Percentiles rank a stretch among this genome's conserved stretches.
phyloP scores from a whole-genome alignment of 1,140 invertebrate species.

The Drosophila nigrodunni region DNA sequence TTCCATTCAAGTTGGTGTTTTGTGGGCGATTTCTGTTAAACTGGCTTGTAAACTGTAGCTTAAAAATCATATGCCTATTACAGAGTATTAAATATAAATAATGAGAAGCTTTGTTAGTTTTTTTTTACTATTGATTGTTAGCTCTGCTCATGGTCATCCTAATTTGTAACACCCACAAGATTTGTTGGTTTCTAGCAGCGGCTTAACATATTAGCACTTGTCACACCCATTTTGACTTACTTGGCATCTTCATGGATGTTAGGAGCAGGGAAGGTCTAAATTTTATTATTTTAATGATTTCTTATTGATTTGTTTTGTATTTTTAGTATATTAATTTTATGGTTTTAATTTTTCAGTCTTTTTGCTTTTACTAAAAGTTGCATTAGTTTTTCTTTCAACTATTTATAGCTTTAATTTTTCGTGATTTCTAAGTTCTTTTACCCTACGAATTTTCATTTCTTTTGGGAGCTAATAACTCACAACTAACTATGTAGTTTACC shows the following conservation, averaged over 20 bases:
- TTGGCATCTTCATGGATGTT: neutral
- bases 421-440: neutral
- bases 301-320: neutral
- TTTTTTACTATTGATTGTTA: neutral
- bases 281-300: neutral
- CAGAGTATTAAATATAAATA: neutral
- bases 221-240: neutral
- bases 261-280: neutral
- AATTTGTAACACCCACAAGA: conserved; percentile 1
- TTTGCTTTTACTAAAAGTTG: too few species aligned
- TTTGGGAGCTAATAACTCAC: conserved; percentile 24
- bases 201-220: neutral
- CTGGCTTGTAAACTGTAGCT: neutral
- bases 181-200: neutral
- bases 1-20: neutral
- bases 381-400: neutral
- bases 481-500: conserved; percentile 30
- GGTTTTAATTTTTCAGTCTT: too few species aligned
- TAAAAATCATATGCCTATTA: conserved; percentile 7
- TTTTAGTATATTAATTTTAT: neutral
- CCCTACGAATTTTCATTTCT: conserved; percentile 1
- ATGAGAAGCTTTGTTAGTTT: neutral
- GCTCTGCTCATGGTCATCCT: conserved; percentile 1
- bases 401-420: neutral
- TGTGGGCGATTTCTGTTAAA: neutral